Base-by-base conservation (phyloP, 2,113 vertebrate species). In the Elephantulus edwardii region DNA sequence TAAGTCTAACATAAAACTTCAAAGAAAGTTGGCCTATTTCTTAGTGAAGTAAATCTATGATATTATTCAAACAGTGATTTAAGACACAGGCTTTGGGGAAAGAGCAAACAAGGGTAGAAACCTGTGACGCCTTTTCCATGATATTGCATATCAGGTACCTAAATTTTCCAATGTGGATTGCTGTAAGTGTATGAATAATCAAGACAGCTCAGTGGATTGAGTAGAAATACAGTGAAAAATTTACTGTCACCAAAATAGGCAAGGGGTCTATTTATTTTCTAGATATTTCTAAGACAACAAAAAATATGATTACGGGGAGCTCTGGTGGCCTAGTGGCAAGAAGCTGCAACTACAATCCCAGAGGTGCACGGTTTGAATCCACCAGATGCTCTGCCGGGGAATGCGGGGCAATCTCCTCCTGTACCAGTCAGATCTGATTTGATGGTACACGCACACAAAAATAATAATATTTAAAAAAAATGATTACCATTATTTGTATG, bases 1-100 rank as follows among this genome's bases (percentile, higher is more conserved):
- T 20, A 81, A 77, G 52, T 8, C 11, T 81, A 68, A 83, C 33
- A 72, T 40, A 80, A 64, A 24, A 83, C 24, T 40, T 86, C 66
- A 54, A 93, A 93, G 62, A 11, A 1, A 2, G 8, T 4, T 1
- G 4, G 35, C 8, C 12, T 8, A 24, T 80, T 60, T 80, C 24
- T 72, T 56, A 89, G 60, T 3, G 48, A 70, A 60, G 3, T 35
- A 8, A 77, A 13, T 38, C n/a, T 48, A 2, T 0, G 38, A n/a
- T 2, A 11, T 38, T 42, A 35, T 79, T 50, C 62, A 11, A 52
- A 35, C 33, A 78, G 35, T 38, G 1, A 42, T 28, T 20, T 64
- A 13, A 10, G 24, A 1, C 4, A 38, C 19, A 24, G 13, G 35
- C 1, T 2, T 38, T 68, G 8, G 20, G 33, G 12, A 26, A 8